Conservation (phyloP, 2,888 invertebrate species). For the Cataglyphis cursor region DNA sequence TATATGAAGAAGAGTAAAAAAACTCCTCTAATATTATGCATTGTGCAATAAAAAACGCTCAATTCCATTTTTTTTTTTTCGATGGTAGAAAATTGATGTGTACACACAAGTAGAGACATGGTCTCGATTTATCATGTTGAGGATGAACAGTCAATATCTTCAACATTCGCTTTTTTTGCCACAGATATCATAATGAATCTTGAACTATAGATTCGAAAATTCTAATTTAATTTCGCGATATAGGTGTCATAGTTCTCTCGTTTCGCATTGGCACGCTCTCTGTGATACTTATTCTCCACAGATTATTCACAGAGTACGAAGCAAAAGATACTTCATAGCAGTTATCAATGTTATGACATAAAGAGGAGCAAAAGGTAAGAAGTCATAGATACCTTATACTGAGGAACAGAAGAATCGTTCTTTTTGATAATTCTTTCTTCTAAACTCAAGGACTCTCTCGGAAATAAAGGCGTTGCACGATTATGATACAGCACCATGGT, state of each 20-base stretch:
- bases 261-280: slow-evolving; percentile 53
- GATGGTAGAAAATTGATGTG: slow-evolving; percentile 80
- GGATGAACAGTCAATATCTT: slow-evolving; percentile 66
- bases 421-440: not conserved
- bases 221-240: slow-evolving; percentile 58
- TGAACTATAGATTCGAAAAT: slow-evolving; percentile 54
- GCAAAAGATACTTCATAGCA: slow-evolving; percentile 53
- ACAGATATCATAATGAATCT: slow-evolving; percentile 48
- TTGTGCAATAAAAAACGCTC: slow-evolving; percentile 81
- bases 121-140: slow-evolving; percentile 64
- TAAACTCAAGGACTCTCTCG: slow-evolving; percentile 19
- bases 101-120: slow-evolving; percentile 65
- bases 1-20: slow-evolving; percentile 72
- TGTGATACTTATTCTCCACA: slow-evolving; percentile 59
- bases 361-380: slow-evolving; percentile 45
- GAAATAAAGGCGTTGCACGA: slow-evolving; percentile 35
- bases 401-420: slow-evolving; percentile 61
- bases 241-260: not conserved
- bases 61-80: slow-evolving; percentile 81
- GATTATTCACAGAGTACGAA: slow-evolving; percentile 36
- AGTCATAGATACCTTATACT: slow-evolving; percentile 61
- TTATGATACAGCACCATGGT: slow-evolving; percentile 11
- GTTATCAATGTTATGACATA: slow-evolving; percentile 54
- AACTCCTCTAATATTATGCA: slow-evolving; percentile 74
- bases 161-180: slow-evolving; percentile 46